Percentiles rank a stretch among this genome's conserved stretches.
phyloP scores from a whole-genome alignment of 92 coral and sea anemone genomes.

The Porites cylindrica region DNA sequence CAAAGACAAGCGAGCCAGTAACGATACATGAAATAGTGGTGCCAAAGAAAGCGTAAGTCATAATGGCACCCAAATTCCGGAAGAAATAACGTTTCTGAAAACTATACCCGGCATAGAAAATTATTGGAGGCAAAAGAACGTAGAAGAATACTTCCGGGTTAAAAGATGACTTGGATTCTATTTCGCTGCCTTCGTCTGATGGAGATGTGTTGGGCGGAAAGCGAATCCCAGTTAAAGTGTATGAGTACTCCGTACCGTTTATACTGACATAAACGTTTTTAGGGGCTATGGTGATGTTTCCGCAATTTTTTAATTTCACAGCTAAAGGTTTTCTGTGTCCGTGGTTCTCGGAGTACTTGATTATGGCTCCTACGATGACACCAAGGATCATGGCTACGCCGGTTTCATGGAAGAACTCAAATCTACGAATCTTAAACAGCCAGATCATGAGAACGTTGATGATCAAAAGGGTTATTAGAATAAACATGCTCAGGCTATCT shows the following conservation, averaged over 20 bases:
- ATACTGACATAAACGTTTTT: conserved; percentile 87
- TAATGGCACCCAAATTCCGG: conserved; percentile 95
- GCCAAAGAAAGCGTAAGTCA: conserved; percentile 97
- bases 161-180: conserved; percentile 93
- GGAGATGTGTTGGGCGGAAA: conserved; percentile 81
- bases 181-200: conserved; percentile 88
- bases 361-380: conserved; percentile 88
- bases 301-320: conserved; percentile 91
- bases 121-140: conserved; percentile 96
- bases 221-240: conserved; percentile 93
- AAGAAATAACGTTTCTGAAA: conserved; percentile 97
- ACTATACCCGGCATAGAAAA: conserved; percentile 97
- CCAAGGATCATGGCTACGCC: conserved; percentile 99
- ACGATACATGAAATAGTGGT: conserved; percentile 92
- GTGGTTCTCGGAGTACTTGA: conserved; percentile 85
- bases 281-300: conserved; percentile 93
- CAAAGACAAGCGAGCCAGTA: conserved; percentile 89
- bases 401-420: conserved; percentile 95
- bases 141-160: conserved; percentile 97
- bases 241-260: conserved; percentile 94
- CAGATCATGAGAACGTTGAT: conserved; percentile 93
- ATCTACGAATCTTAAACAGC: conserved; percentile 95
- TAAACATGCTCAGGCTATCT: conserved; percentile 96
- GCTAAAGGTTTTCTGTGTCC: conserved; percentile 83
- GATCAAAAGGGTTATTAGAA: conserved; percentile 88